These are phyloP conservation scores for Uria lomvia DNA, from an alignment of 2,113 vertebrate species.

Conservation along the genomic window DNA sequence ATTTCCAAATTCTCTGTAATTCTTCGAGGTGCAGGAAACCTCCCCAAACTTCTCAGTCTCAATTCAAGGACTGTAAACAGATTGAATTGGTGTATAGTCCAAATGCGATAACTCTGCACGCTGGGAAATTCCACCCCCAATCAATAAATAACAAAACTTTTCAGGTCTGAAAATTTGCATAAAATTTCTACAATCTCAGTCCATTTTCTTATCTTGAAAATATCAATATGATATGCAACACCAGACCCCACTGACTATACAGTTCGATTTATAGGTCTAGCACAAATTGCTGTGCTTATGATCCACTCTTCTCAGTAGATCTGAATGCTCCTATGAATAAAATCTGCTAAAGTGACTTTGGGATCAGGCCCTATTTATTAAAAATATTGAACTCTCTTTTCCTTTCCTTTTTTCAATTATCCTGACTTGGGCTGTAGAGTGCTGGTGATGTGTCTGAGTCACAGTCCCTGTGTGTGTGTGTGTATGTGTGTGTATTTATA, in stretches of 20 bases:
- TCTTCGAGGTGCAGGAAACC: neutral
- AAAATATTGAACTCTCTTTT: neutral
- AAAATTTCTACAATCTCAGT: neutral
- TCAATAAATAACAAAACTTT: neutral
- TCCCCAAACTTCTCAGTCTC: neutral
- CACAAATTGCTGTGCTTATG: neutral
- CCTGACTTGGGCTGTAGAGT: neutral
- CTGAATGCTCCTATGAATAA: neutral
- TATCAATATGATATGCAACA: neutral
- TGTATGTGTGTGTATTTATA: neutral
- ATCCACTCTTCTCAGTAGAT: neutral
- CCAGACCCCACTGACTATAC: neutral
- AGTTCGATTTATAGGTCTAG: neutral
- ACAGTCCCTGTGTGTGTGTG: neutral
- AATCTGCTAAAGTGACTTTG: neutral
- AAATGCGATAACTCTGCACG: neutral
- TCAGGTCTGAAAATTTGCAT: neutral
- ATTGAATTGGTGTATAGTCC: neutral
- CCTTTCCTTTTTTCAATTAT: neutral
- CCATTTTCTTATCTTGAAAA: neutral
- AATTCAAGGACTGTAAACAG: neutral
- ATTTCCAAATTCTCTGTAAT: neutral
- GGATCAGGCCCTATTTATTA: neutral
- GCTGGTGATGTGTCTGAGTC: conserved; percentile 1
- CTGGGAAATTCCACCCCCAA: neutral